These are phyloP conservation scores for Cottoperca gobio DNA, from an alignment of 2,797 vertebrate species.

Conservation along the genomic window DNA sequence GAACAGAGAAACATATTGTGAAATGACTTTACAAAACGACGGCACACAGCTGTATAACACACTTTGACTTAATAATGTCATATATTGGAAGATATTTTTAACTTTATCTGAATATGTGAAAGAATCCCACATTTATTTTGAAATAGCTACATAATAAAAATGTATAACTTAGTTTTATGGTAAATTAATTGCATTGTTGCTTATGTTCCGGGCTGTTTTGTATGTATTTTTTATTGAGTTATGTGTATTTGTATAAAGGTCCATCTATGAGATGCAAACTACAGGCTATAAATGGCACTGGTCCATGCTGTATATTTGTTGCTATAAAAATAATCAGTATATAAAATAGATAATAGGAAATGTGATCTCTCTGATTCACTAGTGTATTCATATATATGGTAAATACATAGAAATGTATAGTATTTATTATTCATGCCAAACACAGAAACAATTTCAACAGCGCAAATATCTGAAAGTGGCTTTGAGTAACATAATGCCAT, in stretches of 20 bases:
- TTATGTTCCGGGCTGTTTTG: background rate
- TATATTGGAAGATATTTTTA: background rate
- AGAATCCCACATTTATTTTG: background rate
- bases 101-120: background rate
- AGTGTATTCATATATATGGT: slow-evolving; percentile 1
- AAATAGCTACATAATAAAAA: too few species aligned
- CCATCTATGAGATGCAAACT: background rate
- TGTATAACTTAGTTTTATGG: background rate
- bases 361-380: background rate
- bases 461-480: background rate
- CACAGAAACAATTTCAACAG: background rate
- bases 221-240: background rate
- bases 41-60: background rate
- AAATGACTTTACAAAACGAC: slow-evolving; percentile 3
- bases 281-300: slow-evolving; percentile 1
- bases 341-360: background rate
- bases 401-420: background rate
- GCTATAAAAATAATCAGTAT: background rate
- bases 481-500: background rate
- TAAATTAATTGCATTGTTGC: background rate
- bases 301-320: background rate
- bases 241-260: background rate
- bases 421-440: background rate
- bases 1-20: slow-evolving; percentile 11
- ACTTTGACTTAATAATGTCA: background rate